A percentile compares a stretch with the other conserved stretches of the same genome.
Conservation (phyloP, 2,113 vertebrate species). For the Alethe castanea region DNA sequence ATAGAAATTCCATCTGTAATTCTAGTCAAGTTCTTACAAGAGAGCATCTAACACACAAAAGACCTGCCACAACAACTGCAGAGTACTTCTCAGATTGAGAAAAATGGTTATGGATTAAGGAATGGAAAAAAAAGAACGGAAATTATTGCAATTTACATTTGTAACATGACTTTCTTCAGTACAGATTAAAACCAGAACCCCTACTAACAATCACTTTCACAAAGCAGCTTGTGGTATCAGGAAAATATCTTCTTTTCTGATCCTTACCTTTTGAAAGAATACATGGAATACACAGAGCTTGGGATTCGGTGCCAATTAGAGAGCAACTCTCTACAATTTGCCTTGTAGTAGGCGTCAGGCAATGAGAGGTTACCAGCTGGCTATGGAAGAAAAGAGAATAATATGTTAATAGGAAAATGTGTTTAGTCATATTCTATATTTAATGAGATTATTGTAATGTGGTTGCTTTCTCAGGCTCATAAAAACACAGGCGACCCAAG, state of each 20-base stretch:
- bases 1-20: not conserved
- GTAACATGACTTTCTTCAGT: not conserved
- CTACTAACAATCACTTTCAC: not conserved
- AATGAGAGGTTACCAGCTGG: conserved; percentile 53
- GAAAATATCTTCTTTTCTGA: not conserved
- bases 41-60: not conserved
- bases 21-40: not conserved
- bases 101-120: not conserved
- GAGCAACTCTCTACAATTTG: not conserved
- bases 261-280: not conserved
- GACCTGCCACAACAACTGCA: not conserved
- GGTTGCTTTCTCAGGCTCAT: not conserved
- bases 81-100: not conserved
- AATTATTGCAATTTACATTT: not conserved
- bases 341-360: not conserved
- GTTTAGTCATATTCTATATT: conserved; percentile 56
- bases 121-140: not conserved
- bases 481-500: not conserved
- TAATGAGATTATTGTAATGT: conserved; percentile 55
- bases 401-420: conserved; percentile 17
- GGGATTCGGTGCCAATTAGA: conserved; percentile 31
- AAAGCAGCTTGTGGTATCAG: conserved; percentile 3
- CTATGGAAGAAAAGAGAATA: conserved; percentile 23
- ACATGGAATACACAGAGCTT: not conserved
- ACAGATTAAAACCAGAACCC: not conserved